Evolutionary conservation across 2,113 vertebrate species (phyloP), one percentile per base, ranked within the genome.

Genomic region (Paracanthobrama guichenoti): DNA sequence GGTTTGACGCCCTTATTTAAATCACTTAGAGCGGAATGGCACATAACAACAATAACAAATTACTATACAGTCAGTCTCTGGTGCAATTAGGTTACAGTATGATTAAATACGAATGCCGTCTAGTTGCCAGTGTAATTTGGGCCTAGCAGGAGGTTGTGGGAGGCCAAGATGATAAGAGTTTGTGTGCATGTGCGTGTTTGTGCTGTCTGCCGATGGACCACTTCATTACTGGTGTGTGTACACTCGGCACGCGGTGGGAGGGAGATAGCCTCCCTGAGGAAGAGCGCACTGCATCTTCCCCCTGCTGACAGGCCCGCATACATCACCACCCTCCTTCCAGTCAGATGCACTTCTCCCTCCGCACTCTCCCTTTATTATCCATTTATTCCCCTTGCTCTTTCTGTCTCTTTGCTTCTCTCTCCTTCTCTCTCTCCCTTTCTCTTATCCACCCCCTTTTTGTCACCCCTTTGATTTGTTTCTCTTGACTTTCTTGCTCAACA

Each of bases 261-360:
- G 88, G 86, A 88, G 88, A 85, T 91, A 91, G 92, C 90, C 92
- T 94, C 93, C 93, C 92, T 85, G 92, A 92, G 93, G 93, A 94
- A 92, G 90, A 93, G 89, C 91, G 89, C 91, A 93, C 92, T 94
- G 94, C 92, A 95, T 94, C 94, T 94, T 92, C 92, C 90, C 89
- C 93, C 91, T 86, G 91, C 92, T 92, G 93, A 95, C 94, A 95
- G 90, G 90, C 89, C 90, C 87, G 92, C 94, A 95, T 94, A 94
- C 92, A 94, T 95, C 95, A 95, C 93, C 92, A 91, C 91, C 92
- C 91, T 91, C 90, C 86, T 84, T 88, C 87, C 82, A 88, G 84
- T 88, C 87, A 88, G 60, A 82, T 92, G 89, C 92, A 92, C 90
- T 89, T 90, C 93, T 92, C 91, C 88, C 90, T 92, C 90, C 83